Evolutionary conservation across 2,888 invertebrate genomes (phyloP).

Genomic region (Augiades crinisus): DNA sequence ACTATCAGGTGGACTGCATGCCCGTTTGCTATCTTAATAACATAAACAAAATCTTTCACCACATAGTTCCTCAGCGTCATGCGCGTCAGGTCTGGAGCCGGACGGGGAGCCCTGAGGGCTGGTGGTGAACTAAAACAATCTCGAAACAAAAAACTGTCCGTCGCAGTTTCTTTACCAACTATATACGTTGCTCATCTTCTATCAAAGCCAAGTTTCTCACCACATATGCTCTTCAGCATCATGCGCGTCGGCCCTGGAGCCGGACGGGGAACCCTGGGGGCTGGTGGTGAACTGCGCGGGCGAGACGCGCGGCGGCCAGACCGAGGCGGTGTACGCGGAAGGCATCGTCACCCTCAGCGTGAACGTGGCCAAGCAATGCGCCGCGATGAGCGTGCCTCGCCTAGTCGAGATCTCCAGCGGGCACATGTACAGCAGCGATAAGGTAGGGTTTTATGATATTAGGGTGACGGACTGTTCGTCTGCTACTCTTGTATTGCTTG

Average conservation of each 20-base stretch:
- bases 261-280: conserved; percentile 82
- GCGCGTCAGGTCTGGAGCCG: conserved; percentile 87
- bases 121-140: conserved; percentile 94
- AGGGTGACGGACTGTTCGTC: too few species aligned
- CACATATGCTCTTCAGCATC: conserved; percentile 80
- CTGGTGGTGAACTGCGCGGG: conserved; percentile 95
- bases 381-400: conserved; percentile 83
- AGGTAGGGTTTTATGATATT: conserved; percentile 82
- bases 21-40: too few species aligned
- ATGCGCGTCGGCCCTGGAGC: conserved; percentile 88
- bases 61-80: conserved; percentile 83
- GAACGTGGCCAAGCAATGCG: conserved; percentile 91
- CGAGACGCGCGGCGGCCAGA: conserved; percentile 94
- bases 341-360: conserved; percentile 91
- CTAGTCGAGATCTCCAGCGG: conserved; percentile 94
- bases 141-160: too few species aligned
- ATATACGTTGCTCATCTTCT: too few species aligned
- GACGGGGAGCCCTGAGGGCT: conserved; percentile 83
- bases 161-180: too few species aligned
- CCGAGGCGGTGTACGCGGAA: conserved; percentile 94
- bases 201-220: too few species aligned
- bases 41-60: too few species aligned
- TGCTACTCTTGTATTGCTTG: too few species aligned
- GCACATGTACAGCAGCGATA: conserved; percentile 89
- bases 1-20: too few species aligned